phyloP scores from a whole-genome alignment of 2,888 invertebrate species.

The Ceraclea dissimilis region DNA sequence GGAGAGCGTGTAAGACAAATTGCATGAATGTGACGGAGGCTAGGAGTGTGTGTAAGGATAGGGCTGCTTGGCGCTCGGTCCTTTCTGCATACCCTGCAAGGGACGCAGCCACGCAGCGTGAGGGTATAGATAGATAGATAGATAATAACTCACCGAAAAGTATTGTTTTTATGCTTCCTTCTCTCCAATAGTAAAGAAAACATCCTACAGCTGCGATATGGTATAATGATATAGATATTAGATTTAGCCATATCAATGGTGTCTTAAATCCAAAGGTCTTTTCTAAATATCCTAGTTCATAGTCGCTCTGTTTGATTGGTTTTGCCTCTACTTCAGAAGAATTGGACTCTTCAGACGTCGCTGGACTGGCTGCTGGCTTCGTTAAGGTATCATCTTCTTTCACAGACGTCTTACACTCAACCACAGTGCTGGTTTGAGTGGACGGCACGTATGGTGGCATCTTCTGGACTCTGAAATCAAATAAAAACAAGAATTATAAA shows the following conservation, averaged over 20 bases:
- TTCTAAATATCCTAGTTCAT: background rate
- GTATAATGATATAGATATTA: slow-evolving; percentile 45
- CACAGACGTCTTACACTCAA: background rate
- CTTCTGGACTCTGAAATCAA: background rate
- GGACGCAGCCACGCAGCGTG: no score
- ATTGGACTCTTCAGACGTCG: background rate
- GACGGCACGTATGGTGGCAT: slow-evolving; percentile 11
- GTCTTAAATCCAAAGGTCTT: slow-evolving; percentile 30
- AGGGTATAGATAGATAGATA: no score
- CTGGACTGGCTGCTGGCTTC: background rate
- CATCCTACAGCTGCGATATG: slow-evolving; percentile 42
- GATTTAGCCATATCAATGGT: slow-evolving; percentile 58
- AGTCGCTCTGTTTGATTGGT: background rate
- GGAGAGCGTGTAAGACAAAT: no score
- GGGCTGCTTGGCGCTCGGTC: no score
- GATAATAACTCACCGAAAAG: slow-evolving; percentile 62
- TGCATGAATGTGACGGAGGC: no score
- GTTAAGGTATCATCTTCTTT: background rate
- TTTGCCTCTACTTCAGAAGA: background rate
- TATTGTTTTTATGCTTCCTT: slow-evolving; percentile 39
- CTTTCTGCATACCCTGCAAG: no score
- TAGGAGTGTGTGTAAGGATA: no score
- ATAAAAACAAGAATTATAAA: background rate
- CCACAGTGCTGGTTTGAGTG: slow-evolving; percentile 4
- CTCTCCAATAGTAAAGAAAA: slow-evolving; percentile 31